phyloP scores from a whole-genome alignment of 2,888 invertebrate species.

The Andrena bucephala region DNA sequence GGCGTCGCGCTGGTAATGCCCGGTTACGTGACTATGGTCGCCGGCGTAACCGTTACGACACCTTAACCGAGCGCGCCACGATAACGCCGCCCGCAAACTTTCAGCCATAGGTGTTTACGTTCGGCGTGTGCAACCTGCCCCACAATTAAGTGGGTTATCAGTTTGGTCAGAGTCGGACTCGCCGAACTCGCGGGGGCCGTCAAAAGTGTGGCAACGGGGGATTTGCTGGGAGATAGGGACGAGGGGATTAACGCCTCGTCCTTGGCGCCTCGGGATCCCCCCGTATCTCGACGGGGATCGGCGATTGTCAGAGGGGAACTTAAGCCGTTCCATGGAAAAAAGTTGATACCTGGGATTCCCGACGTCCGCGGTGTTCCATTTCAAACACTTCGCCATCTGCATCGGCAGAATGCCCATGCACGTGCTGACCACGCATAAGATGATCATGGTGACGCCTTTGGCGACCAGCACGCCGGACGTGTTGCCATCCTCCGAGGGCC shows the following conservation, averaged over 20 bases:
- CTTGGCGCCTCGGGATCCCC: neutral
- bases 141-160: conserved; percentile 21
- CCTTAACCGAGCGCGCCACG: neutral
- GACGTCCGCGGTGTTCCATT: conserved; percentile 86
- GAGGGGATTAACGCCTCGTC: neutral
- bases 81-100: conserved; percentile 39
- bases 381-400: conserved; percentile 88
- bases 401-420: conserved; percentile 91
- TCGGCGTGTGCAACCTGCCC: neutral
- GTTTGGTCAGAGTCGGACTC: neutral
- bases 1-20: neutral
- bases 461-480: conserved; percentile 87
- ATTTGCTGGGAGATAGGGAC: neutral
- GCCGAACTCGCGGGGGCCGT: neutral
- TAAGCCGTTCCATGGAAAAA: neutral
- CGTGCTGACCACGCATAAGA: conserved; percentile 91
- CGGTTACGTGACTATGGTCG: conserved; percentile 15
- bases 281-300: neutral
- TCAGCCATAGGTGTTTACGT: conserved; percentile 5
- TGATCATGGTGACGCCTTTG: conserved; percentile 92
- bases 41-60: neutral
- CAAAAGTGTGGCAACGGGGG: neutral
- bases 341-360: conserved; percentile 77
- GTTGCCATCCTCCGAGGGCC: conserved; percentile 6
- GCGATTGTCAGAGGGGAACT: neutral